Base-by-base conservation (phyloP, 1,140 invertebrate genomes). In the Drosophila biarmipes region DNA sequence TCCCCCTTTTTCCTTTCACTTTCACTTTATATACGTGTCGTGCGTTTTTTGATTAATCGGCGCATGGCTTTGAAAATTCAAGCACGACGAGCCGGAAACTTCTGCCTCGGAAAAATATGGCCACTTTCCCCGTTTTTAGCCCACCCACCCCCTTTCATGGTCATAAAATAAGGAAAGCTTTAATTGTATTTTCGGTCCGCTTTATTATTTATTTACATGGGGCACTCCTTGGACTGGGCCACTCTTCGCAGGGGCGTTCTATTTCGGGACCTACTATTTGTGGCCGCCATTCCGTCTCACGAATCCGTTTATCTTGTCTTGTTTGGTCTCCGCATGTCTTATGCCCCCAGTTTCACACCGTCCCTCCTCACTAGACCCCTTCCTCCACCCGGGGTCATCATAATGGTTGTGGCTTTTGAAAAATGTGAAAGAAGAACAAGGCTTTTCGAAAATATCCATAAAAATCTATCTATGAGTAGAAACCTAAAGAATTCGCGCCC, bases 21-120 rank as follows among this genome's bases (percentile, higher is more conserved):
- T 55, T 68, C 63, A 63, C 63, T 46, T 46, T 34, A 38, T 19
- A 58, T 74, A 45, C 73, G 75, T 86, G 66, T 64, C 69, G 71
- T 51, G 35, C 31, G 54, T 59, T 43, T 51, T 76, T 71, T 79
- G 71, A 85, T 82, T 82, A 85, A 82, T 76, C 53, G 62, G 42
- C 58, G 53, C 72, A 80, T 77, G 63, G 78, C 78, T 56, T 57
- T 77, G 78, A 81, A 80, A 67, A 76, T 62, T 79, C 69, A 73
- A 79, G 69, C 51, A 78, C 53, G 69, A 54, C 68, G 64, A 81
- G 48, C 63, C 80, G 64, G 75, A 81, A 80, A 77, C 53, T 63
- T 59, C 34, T 38, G 71, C 24, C 53, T 45, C 29, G 19, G 31
- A 21, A 73, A 73, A 55, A 38, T 55, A 48, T 69, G 40, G 42